A percentile compares a stretch with the other conserved stretches of the same genome.
Evolutionary conservation across 37 sponge, comb jelly and placozoan genomes (phyloP).

Genomic region (Beroe forskalii): DNA sequence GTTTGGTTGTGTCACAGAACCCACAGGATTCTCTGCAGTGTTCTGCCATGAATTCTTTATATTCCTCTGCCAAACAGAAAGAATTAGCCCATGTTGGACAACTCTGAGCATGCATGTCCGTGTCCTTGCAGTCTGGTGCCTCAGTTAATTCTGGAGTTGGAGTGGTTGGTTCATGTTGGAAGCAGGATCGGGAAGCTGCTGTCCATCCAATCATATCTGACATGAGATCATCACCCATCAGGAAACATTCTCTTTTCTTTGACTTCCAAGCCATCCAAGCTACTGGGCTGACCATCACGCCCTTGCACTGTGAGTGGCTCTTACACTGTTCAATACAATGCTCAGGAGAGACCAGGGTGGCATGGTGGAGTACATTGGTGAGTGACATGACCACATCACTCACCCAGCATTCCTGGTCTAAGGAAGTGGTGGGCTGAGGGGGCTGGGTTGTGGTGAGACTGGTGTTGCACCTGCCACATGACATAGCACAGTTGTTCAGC

Average conservation of each 20-base stretch:
- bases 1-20: background rate
- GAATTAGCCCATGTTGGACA: background rate
- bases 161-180: background rate
- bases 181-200: background rate
- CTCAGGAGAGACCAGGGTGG: background rate
- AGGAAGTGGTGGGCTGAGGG: background rate
- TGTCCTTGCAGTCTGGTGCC: background rate
- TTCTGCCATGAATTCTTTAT: background rate
- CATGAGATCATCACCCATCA: background rate
- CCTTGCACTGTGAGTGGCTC: background rate
- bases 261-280: background rate
- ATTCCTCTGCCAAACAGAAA: background rate
- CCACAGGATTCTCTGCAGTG: conserved; percentile 4
- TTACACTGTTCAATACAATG: background rate
- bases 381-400: background rate
- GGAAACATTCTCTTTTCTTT: background rate
- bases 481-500: background rate
- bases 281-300: background rate
- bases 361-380: background rate
- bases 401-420: background rate
- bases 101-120: background rate
- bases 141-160: background rate
- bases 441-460: background rate
- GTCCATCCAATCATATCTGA: background rate
- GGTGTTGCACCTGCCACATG: background rate